Conservation (phyloP, 2,888 invertebrate species). For the Zeuzera pyrina region DNA sequence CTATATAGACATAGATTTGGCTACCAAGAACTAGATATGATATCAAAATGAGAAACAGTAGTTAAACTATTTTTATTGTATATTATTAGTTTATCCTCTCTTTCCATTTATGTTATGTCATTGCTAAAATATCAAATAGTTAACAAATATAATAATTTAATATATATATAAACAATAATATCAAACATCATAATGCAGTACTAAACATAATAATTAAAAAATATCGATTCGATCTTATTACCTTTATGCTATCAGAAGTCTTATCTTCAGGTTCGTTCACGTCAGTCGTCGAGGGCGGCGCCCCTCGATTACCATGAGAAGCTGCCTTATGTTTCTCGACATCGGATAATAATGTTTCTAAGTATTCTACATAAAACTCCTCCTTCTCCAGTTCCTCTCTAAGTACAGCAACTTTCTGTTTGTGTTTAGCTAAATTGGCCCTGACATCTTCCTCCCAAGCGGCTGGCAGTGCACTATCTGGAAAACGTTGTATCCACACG, state of each 20-base stretch:
- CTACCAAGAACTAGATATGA: no score
- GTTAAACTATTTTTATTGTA: no score
- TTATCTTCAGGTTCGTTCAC: slow-evolving; percentile 58
- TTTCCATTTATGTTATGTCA: no score
- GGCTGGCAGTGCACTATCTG: slow-evolving; percentile 90
- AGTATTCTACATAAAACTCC: slow-evolving; percentile 91
- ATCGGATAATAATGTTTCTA: slow-evolving; percentile 87
- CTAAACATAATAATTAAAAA: no score
- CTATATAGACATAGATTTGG: no score
- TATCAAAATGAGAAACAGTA: no score
- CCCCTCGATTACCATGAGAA: slow-evolving; percentile 58
- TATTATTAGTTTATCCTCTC: no score
- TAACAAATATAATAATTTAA: no score
- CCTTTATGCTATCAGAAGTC: slow-evolving; percentile 61
- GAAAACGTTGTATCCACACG: slow-evolving; percentile 93
- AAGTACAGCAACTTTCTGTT: slow-evolving; percentile 86
- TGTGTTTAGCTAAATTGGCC: slow-evolving; percentile 90
- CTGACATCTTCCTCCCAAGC: slow-evolving; percentile 95
- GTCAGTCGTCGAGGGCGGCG: slow-evolving; percentile 64
- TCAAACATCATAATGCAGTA: no score
- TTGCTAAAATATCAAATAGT: no score
- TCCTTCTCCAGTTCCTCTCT: slow-evolving; percentile 92
- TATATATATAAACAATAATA: no score
- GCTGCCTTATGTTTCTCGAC: slow-evolving; percentile 85
- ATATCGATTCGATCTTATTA: slow-evolving; percentile 24